Evolutionary conservation across 1,140 invertebrate genomes (phyloP), one percentile per base, ranked within the genome.

Genomic region (Oncopodura yosiiana): DNA sequence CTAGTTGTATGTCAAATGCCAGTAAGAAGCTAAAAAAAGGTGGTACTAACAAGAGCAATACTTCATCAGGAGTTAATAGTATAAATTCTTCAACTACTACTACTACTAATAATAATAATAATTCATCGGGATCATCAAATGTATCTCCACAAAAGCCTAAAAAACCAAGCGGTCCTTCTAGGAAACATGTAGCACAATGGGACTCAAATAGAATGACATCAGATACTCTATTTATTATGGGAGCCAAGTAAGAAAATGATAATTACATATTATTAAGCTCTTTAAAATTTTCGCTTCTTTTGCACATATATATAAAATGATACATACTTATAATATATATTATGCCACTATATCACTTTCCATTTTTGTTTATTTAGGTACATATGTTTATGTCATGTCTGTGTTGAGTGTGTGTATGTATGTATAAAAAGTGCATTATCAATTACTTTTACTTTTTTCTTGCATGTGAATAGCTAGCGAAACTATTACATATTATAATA

Each of bases 221-320:
- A 36, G 78, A 84, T 14, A 84, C 83, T 3, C 62, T 80, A 32
- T 87, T 87, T 71, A 82, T 88, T 36, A 83, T 88, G 81, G 84
- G 84, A 36, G 81, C 83, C 59, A 81, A 82, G 73, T 75, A 65
- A 67, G 67, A n/a, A n/a, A 58, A 11, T 43, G 2, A 18, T 18
- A 23, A 8, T 36, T 21, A 51, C 6, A 41, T 30, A 3, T 8
- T 41, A 16, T 52, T 41, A 45, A 14, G 9, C 23, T 19, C 24
- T 56, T 23, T 53, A n/a, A 56, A 4, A 57, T 36, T 16, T 39
- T 16, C 19, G 18, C 18, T 42, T 51, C 18, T 6, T 8, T 8
- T 32, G 14, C 14, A 8, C 30, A 32, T 6, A 32, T 12, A 24
- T 56, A 18, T 23, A 23, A 16, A 26, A 14, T 56, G n/a, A 56